Conservation (phyloP, 1,140 invertebrate species). For the Hyposmocoma kahamanoa region DNA sequence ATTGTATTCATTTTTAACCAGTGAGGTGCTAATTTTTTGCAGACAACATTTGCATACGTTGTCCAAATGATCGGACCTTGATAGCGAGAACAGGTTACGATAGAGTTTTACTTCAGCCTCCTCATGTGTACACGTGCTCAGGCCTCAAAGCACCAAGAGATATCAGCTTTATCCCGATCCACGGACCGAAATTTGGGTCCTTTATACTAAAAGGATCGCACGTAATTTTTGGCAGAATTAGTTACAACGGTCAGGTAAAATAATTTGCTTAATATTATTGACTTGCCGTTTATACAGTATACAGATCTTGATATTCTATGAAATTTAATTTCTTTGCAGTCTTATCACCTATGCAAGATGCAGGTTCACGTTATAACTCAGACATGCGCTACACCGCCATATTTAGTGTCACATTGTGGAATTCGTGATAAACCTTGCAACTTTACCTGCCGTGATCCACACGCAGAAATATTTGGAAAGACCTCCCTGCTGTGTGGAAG, state of each 20-base stretch:
- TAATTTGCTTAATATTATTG: neutral
- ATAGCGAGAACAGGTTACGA: constrained; percentile 40
- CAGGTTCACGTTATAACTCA: constrained; percentile 46
- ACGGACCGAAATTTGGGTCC: constrained; percentile 48
- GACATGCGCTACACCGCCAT: constrained; percentile 36
- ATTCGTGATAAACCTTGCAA: constrained; percentile 29
- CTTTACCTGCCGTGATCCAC: constrained; percentile 40
- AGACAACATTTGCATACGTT: constrained; percentile 36
- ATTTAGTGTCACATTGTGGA: constrained; percentile 35
- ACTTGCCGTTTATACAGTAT: neutral
- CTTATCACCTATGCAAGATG: constrained; percentile 40
- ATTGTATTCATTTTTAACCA: neutral
- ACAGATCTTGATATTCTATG: neutral
- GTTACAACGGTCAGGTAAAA: constrained; percentile 36
- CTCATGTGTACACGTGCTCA: constrained; percentile 34
- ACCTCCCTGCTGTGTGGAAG: constrained; percentile 27
- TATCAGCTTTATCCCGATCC: constrained; percentile 32
- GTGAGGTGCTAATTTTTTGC: too few relatives aligned
- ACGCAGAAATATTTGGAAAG: constrained; percentile 29
- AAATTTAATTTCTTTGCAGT: constrained; percentile 29
- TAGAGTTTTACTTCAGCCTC: constrained; percentile 35
- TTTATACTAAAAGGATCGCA: constrained; percentile 44
- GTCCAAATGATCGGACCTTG: constrained; percentile 52
- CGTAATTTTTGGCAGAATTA: constrained; percentile 35
- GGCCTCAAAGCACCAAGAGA: constrained; percentile 32